Base-by-base conservation (phyloP, 2,113 vertebrate genomes). In the Nematolebias whitei region DNA sequence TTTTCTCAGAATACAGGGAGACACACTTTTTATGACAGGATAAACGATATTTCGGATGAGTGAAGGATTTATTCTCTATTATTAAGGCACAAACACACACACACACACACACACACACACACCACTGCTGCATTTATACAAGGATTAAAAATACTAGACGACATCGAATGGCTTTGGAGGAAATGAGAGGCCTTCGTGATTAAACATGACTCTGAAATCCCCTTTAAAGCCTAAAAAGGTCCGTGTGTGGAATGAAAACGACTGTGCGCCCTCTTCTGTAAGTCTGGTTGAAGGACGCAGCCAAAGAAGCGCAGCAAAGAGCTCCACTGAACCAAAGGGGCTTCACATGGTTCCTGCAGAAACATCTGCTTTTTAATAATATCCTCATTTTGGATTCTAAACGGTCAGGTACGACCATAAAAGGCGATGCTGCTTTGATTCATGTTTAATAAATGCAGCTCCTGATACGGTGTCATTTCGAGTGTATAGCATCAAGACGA, bases 221-320 rank as follows among this genome's bases (percentile, higher is more conserved):
- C 6, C 51, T 52, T 35, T 39, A 50, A 74, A 65, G 23, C 57
- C 5, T 61, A 48, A 41, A 64, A 72, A 55, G 24, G 32, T 32
- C 3, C 20, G 20, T 47, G 40, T 67, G 38, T 22, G 12, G 38
- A 24, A 51, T 40, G 8, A 22, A 66, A 68, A 59, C 38, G 41
- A 47, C 59, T 20, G 66, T 70, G 85, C 88, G 85, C 86, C 86
- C 87, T 79, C 87, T 88, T 49, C 79, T 84, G 84, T 79, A 35
- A 26, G 16, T 2, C 7, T 24, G 13, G 12, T 6, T 20, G 35
- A 54, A 54, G 18, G 22, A 26, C 24, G 19, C 9, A 12, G 12
- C 1, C 19, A 35, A n/a, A 59, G 11, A 35, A 44, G 32, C 32
- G 32, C 32, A 35, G 9, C 32, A 35, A 8, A 32, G 43, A n/a